Conservation (phyloP, 2,797 vertebrate genomes). For the Hypotaenidia okinawae region DNA sequence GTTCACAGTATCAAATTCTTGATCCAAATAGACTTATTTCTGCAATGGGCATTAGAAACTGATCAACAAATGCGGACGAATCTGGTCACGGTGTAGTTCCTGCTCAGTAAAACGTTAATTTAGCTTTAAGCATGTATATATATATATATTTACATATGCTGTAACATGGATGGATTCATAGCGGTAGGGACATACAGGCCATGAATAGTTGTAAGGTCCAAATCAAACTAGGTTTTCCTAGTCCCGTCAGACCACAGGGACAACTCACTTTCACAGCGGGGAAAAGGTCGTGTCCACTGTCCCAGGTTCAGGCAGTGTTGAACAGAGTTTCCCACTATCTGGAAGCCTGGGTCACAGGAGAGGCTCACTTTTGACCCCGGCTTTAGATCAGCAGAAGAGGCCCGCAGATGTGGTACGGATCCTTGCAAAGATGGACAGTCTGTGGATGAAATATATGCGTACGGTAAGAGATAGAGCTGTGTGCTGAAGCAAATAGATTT, state of each 20-base stretch:
- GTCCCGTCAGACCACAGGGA: neutral
- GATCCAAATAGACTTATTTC: neutral
- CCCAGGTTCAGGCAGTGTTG: conserved; percentile 92
- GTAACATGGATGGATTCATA: neutral
- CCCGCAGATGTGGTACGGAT: conserved; percentile 83
- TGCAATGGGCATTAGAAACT: neutral
- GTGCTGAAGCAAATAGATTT: neutral
- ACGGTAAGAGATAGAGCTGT: neutral
- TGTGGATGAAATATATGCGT: conserved; percentile 63
- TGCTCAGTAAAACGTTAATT: neutral
- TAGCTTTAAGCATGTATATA: neutral
- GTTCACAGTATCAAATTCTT: rapidly evolving
- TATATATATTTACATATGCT: no score
- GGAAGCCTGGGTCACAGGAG: conserved; percentile 93
- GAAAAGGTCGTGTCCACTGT: conserved; percentile 91
- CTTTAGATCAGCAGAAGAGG: conserved; percentile 81
- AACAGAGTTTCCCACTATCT: conserved; percentile 92
- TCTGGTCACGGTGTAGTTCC: neutral
- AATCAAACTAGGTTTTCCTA: neutral
- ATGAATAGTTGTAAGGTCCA: neutral
- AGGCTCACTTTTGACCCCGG: conserved; percentile 91
- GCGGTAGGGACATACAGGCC: neutral
- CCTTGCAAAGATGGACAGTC: conserved; percentile 91
- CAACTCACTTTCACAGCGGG: conserved; percentile 93
- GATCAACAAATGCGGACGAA: neutral